Evolutionary conservation across 2,888 invertebrate genomes (phyloP).

Genomic region (Apotomis turbidana): DNA sequence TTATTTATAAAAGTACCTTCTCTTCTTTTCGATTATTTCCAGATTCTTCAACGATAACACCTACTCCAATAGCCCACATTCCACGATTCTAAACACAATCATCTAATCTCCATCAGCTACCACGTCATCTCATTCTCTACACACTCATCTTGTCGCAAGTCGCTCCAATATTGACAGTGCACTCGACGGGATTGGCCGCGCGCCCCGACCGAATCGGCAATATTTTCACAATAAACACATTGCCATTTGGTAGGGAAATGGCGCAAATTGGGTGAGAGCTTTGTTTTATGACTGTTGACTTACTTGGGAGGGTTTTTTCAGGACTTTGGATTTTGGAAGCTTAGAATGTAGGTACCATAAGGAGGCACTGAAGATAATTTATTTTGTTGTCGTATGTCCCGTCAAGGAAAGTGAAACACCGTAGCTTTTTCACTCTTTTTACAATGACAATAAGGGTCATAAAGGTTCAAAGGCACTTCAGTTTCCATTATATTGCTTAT

Average conservation of each 20-base stretch:
- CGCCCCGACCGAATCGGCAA: constrained; percentile 39
- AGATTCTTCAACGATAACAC: too few relatives aligned
- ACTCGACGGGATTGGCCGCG: constrained; percentile 42
- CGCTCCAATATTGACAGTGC: constrained; percentile 46
- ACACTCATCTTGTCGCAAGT: constrained; percentile 31
- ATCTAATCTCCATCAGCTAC: constrained; percentile 3
- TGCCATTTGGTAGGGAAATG: constrained; percentile 46
- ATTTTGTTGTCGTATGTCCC: not conserved
- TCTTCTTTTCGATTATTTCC: too few relatives aligned
- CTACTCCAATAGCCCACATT: not conserved
- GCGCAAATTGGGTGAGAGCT: constrained; percentile 40
- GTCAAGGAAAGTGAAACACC: too few relatives aligned
- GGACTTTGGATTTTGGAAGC: constrained; percentile 17
- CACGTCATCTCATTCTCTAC: not conserved
- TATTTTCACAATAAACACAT: constrained; percentile 47
- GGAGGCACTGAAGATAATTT: not conserved
- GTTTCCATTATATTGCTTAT: too few relatives aligned
- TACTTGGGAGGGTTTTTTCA: constrained; percentile 36
- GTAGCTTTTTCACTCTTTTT: too few relatives aligned
- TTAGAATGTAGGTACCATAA: not conserved
- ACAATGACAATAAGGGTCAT: too few relatives aligned
- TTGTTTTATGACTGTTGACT: constrained; percentile 42
- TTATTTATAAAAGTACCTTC: too few relatives aligned
- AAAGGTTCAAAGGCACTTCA: too few relatives aligned
- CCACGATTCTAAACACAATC: not conserved